Percentiles rank a stretch among this genome's conserved stretches.
These are phyloP conservation scores for Myopa testacea DNA, from an alignment of 2,888 invertebrate species.

Conservation along the genomic window DNA sequence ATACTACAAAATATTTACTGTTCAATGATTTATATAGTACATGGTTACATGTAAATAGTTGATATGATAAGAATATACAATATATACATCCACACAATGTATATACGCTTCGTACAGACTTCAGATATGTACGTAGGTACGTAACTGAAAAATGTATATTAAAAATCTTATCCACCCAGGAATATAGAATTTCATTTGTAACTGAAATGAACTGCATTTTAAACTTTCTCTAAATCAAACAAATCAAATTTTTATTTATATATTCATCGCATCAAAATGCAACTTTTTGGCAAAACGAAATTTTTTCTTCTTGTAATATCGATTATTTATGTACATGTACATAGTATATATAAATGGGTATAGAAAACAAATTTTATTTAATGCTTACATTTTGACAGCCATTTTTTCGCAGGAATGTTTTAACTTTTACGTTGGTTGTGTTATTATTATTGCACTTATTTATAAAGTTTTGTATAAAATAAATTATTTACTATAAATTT, in stretches of 20 bases:
- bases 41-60: no score
- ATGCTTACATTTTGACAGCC: conserved; percentile 54
- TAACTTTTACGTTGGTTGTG: conserved; percentile 32
- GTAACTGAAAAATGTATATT: background rate
- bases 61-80: no score
- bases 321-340: background rate
- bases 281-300: background rate
- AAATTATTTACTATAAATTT: conserved; percentile 40
- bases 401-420: conserved; percentile 52
- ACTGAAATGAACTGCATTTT: background rate
- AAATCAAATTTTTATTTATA: background rate
- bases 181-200: background rate
- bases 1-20: no score
- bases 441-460: conserved; percentile 43
- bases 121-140: background rate
- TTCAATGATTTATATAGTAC: no score
- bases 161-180: background rate
- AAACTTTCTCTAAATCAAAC: background rate
- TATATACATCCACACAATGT: no score
- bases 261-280: background rate
- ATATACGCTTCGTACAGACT: no score
- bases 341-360: background rate
- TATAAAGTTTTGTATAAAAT: conserved; percentile 40
- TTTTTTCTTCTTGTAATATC: conserved; percentile 1
- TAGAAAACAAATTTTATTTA: background rate